Evolutionary conservation across 2,888 invertebrate species (phyloP), one percentile per base, ranked within the genome.

Genomic region (Arctia plantaginis): DNA sequence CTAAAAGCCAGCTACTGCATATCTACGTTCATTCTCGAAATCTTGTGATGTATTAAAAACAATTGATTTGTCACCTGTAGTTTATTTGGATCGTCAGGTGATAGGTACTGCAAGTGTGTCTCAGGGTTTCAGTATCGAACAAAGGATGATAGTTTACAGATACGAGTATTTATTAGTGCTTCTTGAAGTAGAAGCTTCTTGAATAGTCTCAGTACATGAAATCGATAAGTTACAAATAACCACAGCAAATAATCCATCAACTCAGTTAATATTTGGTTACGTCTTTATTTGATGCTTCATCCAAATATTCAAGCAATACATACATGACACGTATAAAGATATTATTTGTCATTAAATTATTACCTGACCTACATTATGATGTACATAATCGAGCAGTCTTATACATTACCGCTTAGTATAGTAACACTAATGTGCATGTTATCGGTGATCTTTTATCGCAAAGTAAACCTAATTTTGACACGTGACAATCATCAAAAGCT

Each of bases 1-100:
- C 92, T 79, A 76, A 77, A 75, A 78, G 93, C 94, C 93, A 93
- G 87, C 80, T 84, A 87, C 88, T 91, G 89, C 90, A 87, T 83
- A 82, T 80, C 71, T 35, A 82, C 59, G 47, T 74, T 73, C 71
- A 81, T 71, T 73, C 70, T 30, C 65, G 69, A 80, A 74, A 84
- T 82, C 77, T 78, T 74, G 7, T 80, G 75, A 76, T 80, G 72
- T 78, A 78, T 74, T 77, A 35, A 69, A 77, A 79, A 77, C 80
- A 76, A 76, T 68, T 77, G 72, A 73, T 75, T 76, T 72, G 74
- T 69, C 76, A 80, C 77, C 76, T 69, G 71, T 67, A 68, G 35
- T 76, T 66, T 71, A 76, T 70, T 75, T 77, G 81, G 39, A n/a
- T 71, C 35, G 35, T 71, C 62, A 73, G 68, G 35, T 4, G 35